phyloP scores from a whole-genome alignment of 2,888 invertebrate genomes.

The Amphipoea lucens region DNA sequence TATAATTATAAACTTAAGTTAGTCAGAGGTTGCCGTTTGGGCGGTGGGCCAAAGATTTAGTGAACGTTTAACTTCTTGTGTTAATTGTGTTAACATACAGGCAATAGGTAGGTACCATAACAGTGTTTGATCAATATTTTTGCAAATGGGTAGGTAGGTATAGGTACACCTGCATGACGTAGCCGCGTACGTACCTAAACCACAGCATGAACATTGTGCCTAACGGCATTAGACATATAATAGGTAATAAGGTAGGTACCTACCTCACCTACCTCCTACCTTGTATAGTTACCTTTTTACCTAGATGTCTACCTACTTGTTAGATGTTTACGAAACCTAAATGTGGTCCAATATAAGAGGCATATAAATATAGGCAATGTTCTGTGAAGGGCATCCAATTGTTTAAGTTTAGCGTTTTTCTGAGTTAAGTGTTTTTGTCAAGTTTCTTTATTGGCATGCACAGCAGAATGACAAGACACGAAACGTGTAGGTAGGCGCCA shows the following conservation, averaged over 20 bases:
- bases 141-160: background rate
- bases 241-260: background rate
- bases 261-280: background rate
- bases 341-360: too few relatives aligned
- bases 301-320: background rate
- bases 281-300: background rate
- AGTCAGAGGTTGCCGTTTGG: background rate
- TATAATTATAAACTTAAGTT: too few relatives aligned
- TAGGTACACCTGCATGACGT: too few relatives aligned
- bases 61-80: background rate
- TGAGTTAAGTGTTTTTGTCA: background rate
- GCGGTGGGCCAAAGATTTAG: background rate
- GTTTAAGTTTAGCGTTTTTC: background rate
- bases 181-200: too few relatives aligned
- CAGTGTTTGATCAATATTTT: slow-evolving; percentile 1
- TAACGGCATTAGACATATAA: too few relatives aligned
- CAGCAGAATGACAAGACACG: background rate
- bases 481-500: background rate
- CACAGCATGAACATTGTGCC: background rate
- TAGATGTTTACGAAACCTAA: too few relatives aligned
- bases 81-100: background rate
- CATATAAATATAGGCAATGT: background rate
- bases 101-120: background rate
- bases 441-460: background rate
- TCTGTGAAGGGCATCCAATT: background rate